A percentile compares a stretch with the other conserved stretches of the same genome.
phyloP scores from a whole-genome alignment of 2,797 vertebrate genomes.

The Eupleurogrammus muticus region DNA sequence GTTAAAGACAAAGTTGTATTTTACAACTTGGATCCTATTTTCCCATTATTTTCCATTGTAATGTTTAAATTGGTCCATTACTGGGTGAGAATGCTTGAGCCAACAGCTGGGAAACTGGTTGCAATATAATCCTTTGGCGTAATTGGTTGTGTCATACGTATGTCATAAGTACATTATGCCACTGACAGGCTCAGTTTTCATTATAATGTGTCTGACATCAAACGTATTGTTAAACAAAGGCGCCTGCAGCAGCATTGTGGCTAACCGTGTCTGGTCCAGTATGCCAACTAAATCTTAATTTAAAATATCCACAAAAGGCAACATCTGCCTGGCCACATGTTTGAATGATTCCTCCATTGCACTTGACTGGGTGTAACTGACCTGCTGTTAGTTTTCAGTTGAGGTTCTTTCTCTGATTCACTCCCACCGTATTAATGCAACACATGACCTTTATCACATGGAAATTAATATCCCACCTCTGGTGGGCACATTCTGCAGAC shows the following conservation, averaged over 20 bases:
- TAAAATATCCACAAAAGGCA: conserved; percentile 24
- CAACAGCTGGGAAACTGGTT: no score
- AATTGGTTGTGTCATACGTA: no score
- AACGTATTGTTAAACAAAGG: no score
- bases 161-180: no score
- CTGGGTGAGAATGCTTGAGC: no score
- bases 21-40: conserved; percentile 27
- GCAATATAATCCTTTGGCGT: no score
- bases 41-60: no score
- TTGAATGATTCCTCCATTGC: conserved; percentile 31
- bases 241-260: no score
- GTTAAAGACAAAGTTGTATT: conserved; percentile 9
- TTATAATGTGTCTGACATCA: no score
- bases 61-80: no score
- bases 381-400: conserved; percentile 27
- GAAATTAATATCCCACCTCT: conserved; percentile 53
- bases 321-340: conserved; percentile 22
- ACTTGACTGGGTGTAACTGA: conserved; percentile 30
- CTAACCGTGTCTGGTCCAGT: no score
- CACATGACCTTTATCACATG: conserved; percentile 57
- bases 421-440: conserved; percentile 62
- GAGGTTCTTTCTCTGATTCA: conserved; percentile 52
- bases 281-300: background rate
- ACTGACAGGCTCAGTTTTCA: no score
- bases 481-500: conserved; percentile 21